Evolutionary conservation across 2,888 invertebrate species (phyloP).

Genomic region (Linnaemya tessellans): DNA sequence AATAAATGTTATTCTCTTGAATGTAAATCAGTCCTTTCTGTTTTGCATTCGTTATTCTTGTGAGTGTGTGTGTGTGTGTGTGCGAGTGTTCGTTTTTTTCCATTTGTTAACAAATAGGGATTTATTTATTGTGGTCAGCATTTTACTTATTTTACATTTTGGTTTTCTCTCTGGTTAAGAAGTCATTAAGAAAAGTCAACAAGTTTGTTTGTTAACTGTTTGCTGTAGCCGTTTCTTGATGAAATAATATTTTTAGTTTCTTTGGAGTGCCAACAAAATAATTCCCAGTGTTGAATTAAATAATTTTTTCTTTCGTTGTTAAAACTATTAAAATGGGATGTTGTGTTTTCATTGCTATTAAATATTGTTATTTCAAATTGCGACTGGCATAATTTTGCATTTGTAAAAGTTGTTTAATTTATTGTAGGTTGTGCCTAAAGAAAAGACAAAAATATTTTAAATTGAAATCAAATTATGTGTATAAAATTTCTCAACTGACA

Average conservation of each 20-base stretch:
- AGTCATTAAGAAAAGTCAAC: slow-evolving; percentile 65
- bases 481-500: too few relatives aligned
- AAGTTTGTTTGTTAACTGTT: slow-evolving; percentile 55
- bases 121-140: slow-evolving; percentile 47
- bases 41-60: not conserved
- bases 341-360: not conserved
- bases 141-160: slow-evolving; percentile 36
- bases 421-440: not conserved
- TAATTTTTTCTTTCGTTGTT: not conserved
- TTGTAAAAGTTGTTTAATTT: not conserved
- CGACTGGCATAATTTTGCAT: not conserved
- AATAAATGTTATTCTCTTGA: slow-evolving; percentile 27
- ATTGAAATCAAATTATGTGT: not conserved
- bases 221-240: slow-evolving; percentile 9
- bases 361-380: not conserved
- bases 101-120: slow-evolving; percentile 25
- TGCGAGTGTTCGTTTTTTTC: not conserved
- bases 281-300: not conserved
- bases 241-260: not conserved
- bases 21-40: slow-evolving; percentile 1
- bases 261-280: not conserved
- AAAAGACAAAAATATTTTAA: not conserved
- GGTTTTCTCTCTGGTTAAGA: slow-evolving; percentile 46
- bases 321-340: not conserved
- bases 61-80: not conserved